Conservation (phyloP, 2,888 invertebrate species). For the Lutraria lutraria region DNA sequence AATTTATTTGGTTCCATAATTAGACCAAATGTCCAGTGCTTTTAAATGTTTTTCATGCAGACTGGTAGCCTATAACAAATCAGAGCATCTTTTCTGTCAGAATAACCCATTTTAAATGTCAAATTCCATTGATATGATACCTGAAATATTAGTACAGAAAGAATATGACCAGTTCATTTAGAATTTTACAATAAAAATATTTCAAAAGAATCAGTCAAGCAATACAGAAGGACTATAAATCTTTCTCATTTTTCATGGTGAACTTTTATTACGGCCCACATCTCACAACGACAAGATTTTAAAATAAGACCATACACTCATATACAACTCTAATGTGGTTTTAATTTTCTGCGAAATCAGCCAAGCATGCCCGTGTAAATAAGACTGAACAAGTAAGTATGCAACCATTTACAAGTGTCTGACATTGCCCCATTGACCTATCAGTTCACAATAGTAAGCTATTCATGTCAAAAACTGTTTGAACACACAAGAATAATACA, state of each 20-base stretch:
- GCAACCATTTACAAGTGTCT: constrained; percentile 1
- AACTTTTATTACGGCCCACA: background rate
- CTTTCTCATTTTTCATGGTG: constrained; percentile 6
- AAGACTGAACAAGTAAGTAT: background rate
- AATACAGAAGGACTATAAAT: background rate
- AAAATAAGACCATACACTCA: background rate
- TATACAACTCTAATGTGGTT: constrained; percentile 8
- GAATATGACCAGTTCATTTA: background rate
- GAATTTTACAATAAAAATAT: background rate
- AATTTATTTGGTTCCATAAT: too few relatives aligned
- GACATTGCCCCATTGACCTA: constrained; percentile 8
- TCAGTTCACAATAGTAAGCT: constrained; percentile 3
- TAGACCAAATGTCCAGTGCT: too few relatives aligned
- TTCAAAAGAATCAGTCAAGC: constrained; percentile 13
- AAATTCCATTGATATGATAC: background rate
- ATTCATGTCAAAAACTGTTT: background rate
- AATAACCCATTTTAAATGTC: background rate
- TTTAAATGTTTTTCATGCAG: too few relatives aligned
- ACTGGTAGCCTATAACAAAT: too few relatives aligned
- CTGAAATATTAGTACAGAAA: background rate
- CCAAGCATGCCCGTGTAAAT: background rate
- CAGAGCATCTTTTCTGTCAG: too few relatives aligned
- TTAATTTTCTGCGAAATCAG: background rate
- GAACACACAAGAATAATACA: background rate
- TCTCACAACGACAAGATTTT: constrained; percentile 11